Base-by-base conservation (phyloP, 2,888 invertebrate genomes). In the Drosophila neotestacea region DNA sequence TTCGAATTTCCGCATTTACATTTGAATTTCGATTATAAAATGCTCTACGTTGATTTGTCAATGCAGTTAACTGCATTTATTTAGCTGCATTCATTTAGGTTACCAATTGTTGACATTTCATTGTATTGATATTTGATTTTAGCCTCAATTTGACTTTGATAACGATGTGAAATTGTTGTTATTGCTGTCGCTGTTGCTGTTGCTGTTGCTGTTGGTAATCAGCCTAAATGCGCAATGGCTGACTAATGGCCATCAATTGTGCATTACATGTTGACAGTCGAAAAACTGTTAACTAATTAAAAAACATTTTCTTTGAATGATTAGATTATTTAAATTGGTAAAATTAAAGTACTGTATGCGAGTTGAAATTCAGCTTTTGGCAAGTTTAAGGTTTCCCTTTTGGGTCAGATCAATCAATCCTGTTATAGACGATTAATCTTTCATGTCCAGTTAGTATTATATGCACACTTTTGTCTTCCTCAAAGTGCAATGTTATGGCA, bases 71-170 rank as follows among this genome's bases (percentile, higher is more conserved):
- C 36, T 50, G 22, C 28, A 10, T 56, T 47, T 13, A 55, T 44
- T 70, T 28, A 30, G 13, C 13, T 54, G 30, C 44, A 69, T 54
- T 69, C 38, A 46, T 55, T 54, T 50, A n/a, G 36, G 39, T 28
- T 34, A 48, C 39, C 44, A 42, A 56, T 36, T 50, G 48, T 16
- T 64, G 3, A 7, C 51, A 48, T 55, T 60, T 50, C 41, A 42
- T 34, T 68, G 44, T 9, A 22, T 41, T 50, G 13, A 9, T 11
- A 27, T 39, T 60, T 34, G 42, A 7, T 56, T 50, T 42, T 42
- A 22, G 11, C 7, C 16, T 51, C 7, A 38, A 48, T 47, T 66
- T 32, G 34, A 34, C 7, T 56, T 56, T 50, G 32, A 47, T 60
- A 65, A 28, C 22, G 7, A 10, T 36, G 4, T n/a, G 30, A 58